Conservation (phyloP, 2,113 vertebrate species). For the Tretioscincus oriximinensis region DNA sequence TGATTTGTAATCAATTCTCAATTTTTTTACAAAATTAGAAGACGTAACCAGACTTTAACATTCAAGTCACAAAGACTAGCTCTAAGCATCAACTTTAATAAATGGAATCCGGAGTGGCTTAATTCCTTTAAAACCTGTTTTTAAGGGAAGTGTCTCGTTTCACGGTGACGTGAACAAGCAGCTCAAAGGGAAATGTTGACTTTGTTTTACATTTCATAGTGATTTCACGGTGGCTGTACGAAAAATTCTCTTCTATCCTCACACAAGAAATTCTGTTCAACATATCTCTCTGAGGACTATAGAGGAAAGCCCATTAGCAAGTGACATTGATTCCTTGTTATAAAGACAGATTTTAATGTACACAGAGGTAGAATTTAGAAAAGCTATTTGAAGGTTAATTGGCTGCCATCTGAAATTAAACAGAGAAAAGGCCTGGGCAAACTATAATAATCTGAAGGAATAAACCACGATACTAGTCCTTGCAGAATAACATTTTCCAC, state of each 20-base stretch:
- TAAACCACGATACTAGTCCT: slow-evolving; percentile 47
- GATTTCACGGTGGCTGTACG: slow-evolving; percentile 54
- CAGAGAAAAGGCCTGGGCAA: not conserved
- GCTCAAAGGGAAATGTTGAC: slow-evolving; percentile 53
- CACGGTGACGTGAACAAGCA: slow-evolving; percentile 46
- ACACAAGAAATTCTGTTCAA: slow-evolving; percentile 52
- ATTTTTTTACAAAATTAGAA: slow-evolving; percentile 34
- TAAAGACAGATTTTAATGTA: slow-evolving; percentile 33
- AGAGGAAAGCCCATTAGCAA: slow-evolving; percentile 49
- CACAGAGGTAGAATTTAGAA: slow-evolving; percentile 40
- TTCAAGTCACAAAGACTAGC: slow-evolving; percentile 41
- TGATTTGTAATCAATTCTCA: slow-evolving; percentile 44
- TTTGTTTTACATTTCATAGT: slow-evolving; percentile 53
- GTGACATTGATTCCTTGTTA: slow-evolving; percentile 53
- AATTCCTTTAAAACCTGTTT: slow-evolving; percentile 45
- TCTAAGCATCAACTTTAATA: slow-evolving; percentile 47
- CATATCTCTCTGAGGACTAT: slow-evolving; percentile 45
- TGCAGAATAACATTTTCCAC: slow-evolving; percentile 36
- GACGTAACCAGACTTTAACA: slow-evolving; percentile 28
- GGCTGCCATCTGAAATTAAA: slow-evolving; percentile 45
- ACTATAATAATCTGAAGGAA: slow-evolving; percentile 26
- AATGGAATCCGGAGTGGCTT: slow-evolving; percentile 44
- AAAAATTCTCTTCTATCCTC: slow-evolving; percentile 56
- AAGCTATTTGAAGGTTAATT: slow-evolving; percentile 32
- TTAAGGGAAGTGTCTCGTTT: slow-evolving; percentile 54